Base-by-base conservation (phyloP, 2,888 invertebrate species). In the Cosmia pyralina region DNA sequence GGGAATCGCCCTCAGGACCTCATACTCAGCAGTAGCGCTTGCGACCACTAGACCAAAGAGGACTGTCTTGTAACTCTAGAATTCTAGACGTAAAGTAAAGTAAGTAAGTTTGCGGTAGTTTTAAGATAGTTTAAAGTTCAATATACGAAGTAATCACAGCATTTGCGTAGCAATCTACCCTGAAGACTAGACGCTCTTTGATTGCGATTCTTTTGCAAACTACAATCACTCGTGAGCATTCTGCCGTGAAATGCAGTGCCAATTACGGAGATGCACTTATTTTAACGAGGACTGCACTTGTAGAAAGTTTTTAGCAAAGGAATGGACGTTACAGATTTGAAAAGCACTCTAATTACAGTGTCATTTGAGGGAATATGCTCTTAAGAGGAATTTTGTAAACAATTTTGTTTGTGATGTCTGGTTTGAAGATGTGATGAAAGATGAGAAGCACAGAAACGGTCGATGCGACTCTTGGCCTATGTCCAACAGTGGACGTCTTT, bases 211-310 rank as follows among this genome's bases (percentile, higher is more conserved):
- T 85, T 81, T 83, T 75, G 67, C 73, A 79, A 84, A 86, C 77
- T 79, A 82, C 79, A 84, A 86, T 85, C 75, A 77, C 41, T 77
- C 59, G 69, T 55, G 69, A 69, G 68, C 81, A 75, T 81, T 83
- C 72, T 71, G 60, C 76, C 22, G 72, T 82, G 75, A 87, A 87
- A 83, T 83, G 74, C 75, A 75, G 79, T 81, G 82, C 83, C 80
- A 86, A 85, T 88, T 88, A 88, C 75, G 66, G 48, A 67, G 75
- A 85, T 80, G 84, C 78, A 83, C 79, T 80, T 81, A 81, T 77
- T 80, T 79, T 79, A 80, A 83, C 64, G 72, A 87, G 77, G 50
- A 62, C 64, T 63, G 57, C 28, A 67, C 63, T 80, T 72, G 46
- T 55, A 28, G 53, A 75, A 63, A 13, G 22, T 53, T 79, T 77